These are phyloP conservation scores for Triops cancriformis DNA, from an alignment of 1,140 invertebrate species.

Conservation along the genomic window DNA sequence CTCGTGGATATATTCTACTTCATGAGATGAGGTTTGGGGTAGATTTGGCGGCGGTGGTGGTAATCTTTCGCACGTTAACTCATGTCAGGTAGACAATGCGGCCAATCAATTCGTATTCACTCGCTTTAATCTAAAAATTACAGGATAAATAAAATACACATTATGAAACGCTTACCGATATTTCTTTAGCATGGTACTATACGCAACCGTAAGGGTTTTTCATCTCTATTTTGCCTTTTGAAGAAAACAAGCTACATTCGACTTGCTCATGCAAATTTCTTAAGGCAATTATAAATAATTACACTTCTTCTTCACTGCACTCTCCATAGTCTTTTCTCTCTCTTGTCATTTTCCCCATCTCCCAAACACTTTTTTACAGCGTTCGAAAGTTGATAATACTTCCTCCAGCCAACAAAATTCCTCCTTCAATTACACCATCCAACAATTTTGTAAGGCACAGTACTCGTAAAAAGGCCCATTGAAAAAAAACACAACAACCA, in stretches of 20 bases:
- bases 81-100: too few species aligned
- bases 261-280: conserved; percentile 5
- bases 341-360: background rate
- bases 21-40: too few species aligned
- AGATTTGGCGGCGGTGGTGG: too few species aligned
- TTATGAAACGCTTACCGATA: too few species aligned
- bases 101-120: too few species aligned
- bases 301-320: background rate
- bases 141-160: too few species aligned
- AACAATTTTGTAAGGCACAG: background rate
- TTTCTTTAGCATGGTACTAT: too few species aligned
- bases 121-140: too few species aligned
- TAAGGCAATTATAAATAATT: conserved; percentile 11
- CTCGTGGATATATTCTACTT: too few species aligned
- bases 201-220: background rate
- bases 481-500: background rate
- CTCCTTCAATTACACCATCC: background rate
- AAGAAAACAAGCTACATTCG: background rate
- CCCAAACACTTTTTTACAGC: background rate
- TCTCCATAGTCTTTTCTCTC: background rate
- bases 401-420: background rate
- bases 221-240: background rate
- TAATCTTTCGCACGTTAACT: too few species aligned
- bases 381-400: background rate
- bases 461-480: background rate